Percentiles rank a stretch among this genome's conserved stretches.
Conservation (phyloP, 2,888 invertebrate species). For the Drosophila suboccidentalis region DNA sequence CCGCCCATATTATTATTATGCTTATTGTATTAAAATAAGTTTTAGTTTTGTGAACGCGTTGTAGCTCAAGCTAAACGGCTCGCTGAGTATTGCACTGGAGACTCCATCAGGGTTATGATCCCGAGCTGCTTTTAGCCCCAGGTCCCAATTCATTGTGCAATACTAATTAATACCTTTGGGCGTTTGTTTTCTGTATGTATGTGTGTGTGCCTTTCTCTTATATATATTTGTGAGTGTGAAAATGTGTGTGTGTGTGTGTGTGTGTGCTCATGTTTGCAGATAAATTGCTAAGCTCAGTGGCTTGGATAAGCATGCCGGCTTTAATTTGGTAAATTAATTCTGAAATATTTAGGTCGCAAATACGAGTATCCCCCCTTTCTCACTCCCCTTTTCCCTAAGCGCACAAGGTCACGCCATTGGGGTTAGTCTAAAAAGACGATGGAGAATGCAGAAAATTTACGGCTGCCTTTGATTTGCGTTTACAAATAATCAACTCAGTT, state of each 20-base stretch:
- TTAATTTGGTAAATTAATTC: conserved; percentile 80
- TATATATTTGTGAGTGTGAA: not conserved
- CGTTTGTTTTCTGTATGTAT: conserved; percentile 29
- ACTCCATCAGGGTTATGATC: conserved; percentile 17
- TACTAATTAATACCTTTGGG: conserved; percentile 77
- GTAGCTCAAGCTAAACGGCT: conserved; percentile 34
- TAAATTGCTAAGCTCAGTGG: conserved; percentile 74
- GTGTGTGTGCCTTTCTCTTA: not conserved
- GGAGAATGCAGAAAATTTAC: conserved; percentile 40
- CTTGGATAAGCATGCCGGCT: conserved; percentile 75
- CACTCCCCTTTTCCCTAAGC: not conserved
- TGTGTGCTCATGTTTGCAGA: conserved; percentile 59
- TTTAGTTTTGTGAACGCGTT: conserved; percentile 52
- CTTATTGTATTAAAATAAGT: conserved; percentile 61
- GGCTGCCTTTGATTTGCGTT: conserved; percentile 69
- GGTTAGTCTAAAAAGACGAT: conserved; percentile 37
- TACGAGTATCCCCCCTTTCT: conserved; percentile 13
- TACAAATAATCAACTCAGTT: conserved; percentile 73
- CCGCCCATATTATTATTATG: conserved; percentile 31
- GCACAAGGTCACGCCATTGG: conserved; percentile 49
- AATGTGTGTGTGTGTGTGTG: conserved; percentile 3
- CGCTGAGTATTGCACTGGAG: conserved; percentile 23
- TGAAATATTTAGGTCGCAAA: conserved; percentile 73
- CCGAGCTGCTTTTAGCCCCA: not conserved
- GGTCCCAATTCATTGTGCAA: conserved; percentile 43